Evolutionary conservation across 1,140 invertebrate species (phyloP), one percentile per base, ranked within the genome.

Genomic region (Drosophila rufa): DNA sequence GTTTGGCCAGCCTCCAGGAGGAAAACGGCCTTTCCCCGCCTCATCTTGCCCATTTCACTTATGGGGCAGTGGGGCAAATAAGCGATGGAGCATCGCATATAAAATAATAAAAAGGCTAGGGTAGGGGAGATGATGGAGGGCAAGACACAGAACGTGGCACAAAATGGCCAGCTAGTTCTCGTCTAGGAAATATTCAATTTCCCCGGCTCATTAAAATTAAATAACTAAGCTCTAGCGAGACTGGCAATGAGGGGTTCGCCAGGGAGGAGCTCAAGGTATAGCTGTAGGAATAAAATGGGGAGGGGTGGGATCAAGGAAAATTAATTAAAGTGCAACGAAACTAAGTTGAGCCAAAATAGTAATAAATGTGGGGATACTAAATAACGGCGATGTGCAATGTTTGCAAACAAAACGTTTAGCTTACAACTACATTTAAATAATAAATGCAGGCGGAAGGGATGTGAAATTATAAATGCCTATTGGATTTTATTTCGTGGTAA

Each of bases 201-300:
- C 45, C 86, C 59, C 62, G 55, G 65, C 81, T 90, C 85, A 90
- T 90, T 90, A 90, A 90, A 90, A 90, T 90, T 81, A 85, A 90
- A 90, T 85, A 90, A 90, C 78, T 67, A 43, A 58, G 68, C 80
- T 78, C 59, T 47, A 50, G 15, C 45, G 67, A 58, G 51, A 40
- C 38, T 33, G 15, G 9, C 19, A 68, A 50, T 27, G 25, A 33
- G 61, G 27, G 30, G 14, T 12, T 47, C 7, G 6, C 30, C 22
- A 22, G 25, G 36, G 36, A n/a, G 33, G 30, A 22, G 12, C 25
- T 45, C 45, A 55, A 33, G 43, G 42, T 22, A 19, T 55, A 9
- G n/a, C 9, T 17, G 2, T 30, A 33, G 27, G 27, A 7, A n/a
- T 33, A 42, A 11, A 14, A 11, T 14, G 6, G 4, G 15, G 9